Percentiles rank a stretch among this genome's conserved stretches.
Conservation (phyloP, 1,140 invertebrate species). For the Melanaphis sacchari region DNA sequence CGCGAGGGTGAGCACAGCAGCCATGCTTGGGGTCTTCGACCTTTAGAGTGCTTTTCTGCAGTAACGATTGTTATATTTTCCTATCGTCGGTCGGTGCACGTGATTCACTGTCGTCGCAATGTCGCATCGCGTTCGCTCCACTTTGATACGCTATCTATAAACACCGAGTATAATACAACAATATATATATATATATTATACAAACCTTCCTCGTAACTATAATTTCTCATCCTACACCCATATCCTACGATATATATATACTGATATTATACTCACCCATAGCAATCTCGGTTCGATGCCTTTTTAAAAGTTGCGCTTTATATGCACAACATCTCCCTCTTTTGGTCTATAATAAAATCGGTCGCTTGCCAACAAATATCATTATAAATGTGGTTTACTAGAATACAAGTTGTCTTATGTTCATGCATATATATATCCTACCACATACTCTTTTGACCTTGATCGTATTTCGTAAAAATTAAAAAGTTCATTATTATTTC, state of each 20-base stretch:
- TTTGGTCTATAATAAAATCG: not conserved
- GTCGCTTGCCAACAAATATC: not conserved
- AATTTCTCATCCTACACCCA: not conserved
- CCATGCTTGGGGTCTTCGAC: not conserved
- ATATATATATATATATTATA: not conserved
- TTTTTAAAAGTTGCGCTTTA: not conserved
- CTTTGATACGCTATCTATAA: not conserved
- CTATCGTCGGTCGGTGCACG: not conserved
- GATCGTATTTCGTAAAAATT: not conserved
- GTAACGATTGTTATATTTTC: conserved; percentile 9
- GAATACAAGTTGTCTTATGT: not conserved
- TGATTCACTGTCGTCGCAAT: not conserved
- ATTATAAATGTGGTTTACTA: not conserved
- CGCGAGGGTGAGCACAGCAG: not conserved
- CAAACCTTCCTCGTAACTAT: not conserved
- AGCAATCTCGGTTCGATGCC: not conserved
- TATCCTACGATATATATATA: not conserved
- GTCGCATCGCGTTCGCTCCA: not conserved
- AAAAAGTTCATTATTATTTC: not conserved
- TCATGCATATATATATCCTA: not conserved
- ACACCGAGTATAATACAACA: not conserved
- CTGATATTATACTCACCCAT: not conserved
- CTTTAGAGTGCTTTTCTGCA: not conserved
- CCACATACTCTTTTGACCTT: not conserved
- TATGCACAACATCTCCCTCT: not conserved